These are phyloP conservation scores for Erethizon dorsatum DNA, from an alignment of 2,797 vertebrate species.

Conservation along the genomic window DNA sequence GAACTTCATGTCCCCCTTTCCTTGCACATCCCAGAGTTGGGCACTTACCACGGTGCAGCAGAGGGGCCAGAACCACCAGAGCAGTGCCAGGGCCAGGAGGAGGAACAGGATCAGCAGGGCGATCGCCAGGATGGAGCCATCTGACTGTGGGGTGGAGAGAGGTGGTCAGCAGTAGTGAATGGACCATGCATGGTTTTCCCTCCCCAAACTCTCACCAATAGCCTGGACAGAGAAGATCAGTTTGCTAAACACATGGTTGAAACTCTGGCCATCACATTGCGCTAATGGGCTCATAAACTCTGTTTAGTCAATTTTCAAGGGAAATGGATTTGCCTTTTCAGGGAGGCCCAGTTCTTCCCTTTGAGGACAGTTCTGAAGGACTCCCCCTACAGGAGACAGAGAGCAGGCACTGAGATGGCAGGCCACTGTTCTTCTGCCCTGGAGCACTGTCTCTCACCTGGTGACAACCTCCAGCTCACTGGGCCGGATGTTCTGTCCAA, in stretches of 20 bases:
- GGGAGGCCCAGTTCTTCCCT: background rate
- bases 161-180: background rate
- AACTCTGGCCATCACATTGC: background rate
- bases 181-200: background rate
- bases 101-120: conserved; percentile 97
- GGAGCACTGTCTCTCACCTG: too few species aligned
- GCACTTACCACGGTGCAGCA: conserved; percentile 99
- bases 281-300: background rate
- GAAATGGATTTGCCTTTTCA: background rate
- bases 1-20: background rate
- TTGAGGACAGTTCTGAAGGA: background rate
- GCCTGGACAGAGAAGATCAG: background rate
- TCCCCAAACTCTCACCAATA: background rate
- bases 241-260: background rate
- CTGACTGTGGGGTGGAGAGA: conserved; percentile 91
- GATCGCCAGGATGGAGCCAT: conserved; percentile 97
- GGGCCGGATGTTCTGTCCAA: background rate
- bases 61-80: conserved; percentile 99
- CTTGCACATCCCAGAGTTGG: background rate
- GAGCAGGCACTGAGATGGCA: background rate
- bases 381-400: background rate
- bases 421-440: background rate
- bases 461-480: background rate
- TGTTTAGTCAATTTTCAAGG: background rate
- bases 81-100: conserved; percentile 94